Conservation (phyloP, 92 coral and sea anemone genomes). For the Phenganax marumi region DNA sequence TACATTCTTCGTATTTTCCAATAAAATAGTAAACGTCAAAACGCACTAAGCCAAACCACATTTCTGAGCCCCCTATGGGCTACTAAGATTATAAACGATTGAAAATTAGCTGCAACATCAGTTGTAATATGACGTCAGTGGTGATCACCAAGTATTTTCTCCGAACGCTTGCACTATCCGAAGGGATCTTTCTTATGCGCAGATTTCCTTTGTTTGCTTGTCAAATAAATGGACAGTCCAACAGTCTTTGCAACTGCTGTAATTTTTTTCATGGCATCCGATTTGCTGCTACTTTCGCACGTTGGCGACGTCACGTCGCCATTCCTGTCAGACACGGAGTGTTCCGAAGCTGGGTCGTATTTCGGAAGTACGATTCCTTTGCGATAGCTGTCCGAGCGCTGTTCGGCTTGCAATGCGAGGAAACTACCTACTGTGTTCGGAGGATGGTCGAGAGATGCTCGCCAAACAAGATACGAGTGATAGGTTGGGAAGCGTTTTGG, state of each 20-base stretch:
- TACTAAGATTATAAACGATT: no score
- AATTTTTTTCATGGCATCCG: constrained; percentile 21
- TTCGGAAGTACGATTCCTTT: constrained; percentile 25
- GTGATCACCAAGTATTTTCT: background rate
- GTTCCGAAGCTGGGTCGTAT: constrained; percentile 15
- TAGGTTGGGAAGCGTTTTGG: background rate
- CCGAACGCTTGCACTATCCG: background rate
- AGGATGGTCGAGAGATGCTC: constrained; percentile 14
- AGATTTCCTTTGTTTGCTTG: constrained; percentile 1
- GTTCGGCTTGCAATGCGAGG: constrained; percentile 43
- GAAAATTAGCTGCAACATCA: no score
- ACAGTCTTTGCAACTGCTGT: constrained; percentile 34
- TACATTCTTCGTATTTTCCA: no score
- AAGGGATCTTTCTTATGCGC: background rate
- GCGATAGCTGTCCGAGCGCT: constrained; percentile 25
- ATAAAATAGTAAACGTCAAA: no score
- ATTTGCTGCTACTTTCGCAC: constrained; percentile 18
- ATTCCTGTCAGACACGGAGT: background rate
- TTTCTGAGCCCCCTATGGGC: no score
- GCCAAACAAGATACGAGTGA: constrained; percentile 23
- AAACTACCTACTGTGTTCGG: constrained; percentile 26
- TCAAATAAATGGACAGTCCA: constrained; percentile 31
- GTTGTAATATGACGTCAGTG: background rate
- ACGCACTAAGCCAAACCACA: no score
- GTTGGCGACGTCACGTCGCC: constrained; percentile 21